Percentiles rank a stretch among this genome's conserved stretches.
phyloP scores from a whole-genome alignment of 2,888 invertebrate genomes.

The Galerucella nymphaeae region DNA sequence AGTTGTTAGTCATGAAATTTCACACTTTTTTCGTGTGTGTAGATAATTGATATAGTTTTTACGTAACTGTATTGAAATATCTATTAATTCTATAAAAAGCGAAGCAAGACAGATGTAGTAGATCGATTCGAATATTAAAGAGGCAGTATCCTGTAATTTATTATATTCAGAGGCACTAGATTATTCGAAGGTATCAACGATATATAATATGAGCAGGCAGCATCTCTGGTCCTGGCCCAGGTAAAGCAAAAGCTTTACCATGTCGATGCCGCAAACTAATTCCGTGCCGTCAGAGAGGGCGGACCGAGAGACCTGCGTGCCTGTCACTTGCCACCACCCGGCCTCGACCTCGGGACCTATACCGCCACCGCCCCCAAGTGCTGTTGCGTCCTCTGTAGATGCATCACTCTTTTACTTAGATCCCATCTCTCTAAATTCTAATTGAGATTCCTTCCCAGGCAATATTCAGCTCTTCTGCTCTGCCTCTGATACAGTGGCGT shows the following conservation, averaged over 20 bases:
- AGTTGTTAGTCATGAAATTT: no score
- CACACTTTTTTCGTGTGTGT: background rate
- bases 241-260: constrained; percentile 55
- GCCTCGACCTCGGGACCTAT: constrained; percentile 63
- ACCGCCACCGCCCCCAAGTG: constrained; percentile 59
- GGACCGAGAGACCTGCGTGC: constrained; percentile 64
- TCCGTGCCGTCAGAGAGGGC: constrained; percentile 63
- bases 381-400: constrained; percentile 57
- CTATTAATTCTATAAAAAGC: background rate
- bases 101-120: constrained; percentile 12
- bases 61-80: background rate
- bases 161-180: constrained; percentile 25
- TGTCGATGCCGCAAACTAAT: constrained; percentile 61
- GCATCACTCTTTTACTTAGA: constrained; percentile 63
- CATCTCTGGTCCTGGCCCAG: constrained; percentile 49
- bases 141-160: constrained; percentile 16
- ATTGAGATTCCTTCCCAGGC: constrained; percentile 62
- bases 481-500: constrained; percentile 38
- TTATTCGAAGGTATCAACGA: constrained; percentile 26
- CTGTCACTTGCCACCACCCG: constrained; percentile 66
- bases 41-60: background rate
- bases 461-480: constrained; percentile 43
- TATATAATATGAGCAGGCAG: constrained; percentile 31
- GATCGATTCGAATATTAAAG: constrained; percentile 18
- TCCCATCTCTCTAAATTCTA: constrained; percentile 63